These are phyloP conservation scores for Lochmaea capreae DNA, from an alignment of 2,888 invertebrate species.

Conservation along the genomic window DNA sequence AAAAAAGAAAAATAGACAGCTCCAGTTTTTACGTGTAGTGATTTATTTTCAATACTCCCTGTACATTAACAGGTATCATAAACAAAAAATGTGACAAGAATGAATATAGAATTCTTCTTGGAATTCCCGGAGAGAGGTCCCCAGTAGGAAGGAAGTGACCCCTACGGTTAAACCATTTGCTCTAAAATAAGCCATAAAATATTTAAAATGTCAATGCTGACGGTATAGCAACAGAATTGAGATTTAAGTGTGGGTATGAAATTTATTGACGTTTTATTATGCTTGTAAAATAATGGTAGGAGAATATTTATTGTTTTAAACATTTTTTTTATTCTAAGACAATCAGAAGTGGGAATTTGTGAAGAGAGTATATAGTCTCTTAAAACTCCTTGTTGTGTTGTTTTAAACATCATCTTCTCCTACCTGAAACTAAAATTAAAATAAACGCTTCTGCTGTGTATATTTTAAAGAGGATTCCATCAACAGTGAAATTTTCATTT, in stretches of 20 bases:
- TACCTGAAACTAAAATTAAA: no score
- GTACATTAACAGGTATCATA: conserved; percentile 22
- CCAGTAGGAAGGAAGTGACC: conserved; percentile 57
- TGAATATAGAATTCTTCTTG: conserved; percentile 48
- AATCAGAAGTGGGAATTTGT: not conserved
- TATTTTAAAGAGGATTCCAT: not conserved
- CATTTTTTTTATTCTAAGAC: not conserved
- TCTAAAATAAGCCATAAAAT: conserved; percentile 60
- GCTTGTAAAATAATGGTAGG: not conserved
- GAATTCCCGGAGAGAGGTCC: conserved; percentile 51
- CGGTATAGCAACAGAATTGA: conserved; percentile 58
- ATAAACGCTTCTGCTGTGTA: not conserved
- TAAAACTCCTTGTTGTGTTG: no score
- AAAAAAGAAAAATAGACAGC: not conserved
- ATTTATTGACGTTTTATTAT: conserved; percentile 25
- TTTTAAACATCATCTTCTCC: no score
- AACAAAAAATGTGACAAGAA: conserved; percentile 43
- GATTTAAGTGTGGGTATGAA: conserved; percentile 55
- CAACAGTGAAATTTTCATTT: not conserved
- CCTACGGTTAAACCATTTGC: conserved; percentile 48
- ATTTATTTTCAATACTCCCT: conserved; percentile 26
- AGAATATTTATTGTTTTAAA: conserved; percentile 4
- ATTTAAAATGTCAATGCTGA: conserved; percentile 60
- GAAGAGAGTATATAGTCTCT: no score
- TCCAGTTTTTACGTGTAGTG: conserved; percentile 20